Conservation (phyloP, 2,113 vertebrate genomes). For the Lycocorax pyrrhopterus region DNA sequence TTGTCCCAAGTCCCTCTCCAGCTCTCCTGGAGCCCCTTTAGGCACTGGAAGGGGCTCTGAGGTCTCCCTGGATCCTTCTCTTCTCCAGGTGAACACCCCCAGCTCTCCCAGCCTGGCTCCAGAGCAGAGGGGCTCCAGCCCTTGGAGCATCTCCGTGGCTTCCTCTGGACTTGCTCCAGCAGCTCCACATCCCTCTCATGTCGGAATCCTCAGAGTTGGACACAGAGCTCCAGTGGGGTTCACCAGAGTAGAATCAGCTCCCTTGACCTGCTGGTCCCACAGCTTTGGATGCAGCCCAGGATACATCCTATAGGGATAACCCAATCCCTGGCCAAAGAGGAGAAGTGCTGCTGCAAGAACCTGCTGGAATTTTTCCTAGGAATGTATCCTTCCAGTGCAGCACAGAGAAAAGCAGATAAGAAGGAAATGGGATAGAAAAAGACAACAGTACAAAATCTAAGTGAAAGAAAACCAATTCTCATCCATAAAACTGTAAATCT, state of each 20-base stretch:
- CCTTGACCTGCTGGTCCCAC: background rate
- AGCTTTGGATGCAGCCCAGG: background rate
- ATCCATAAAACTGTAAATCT: background rate
- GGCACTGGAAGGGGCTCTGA: background rate
- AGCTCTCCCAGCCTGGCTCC: background rate
- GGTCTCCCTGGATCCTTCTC: background rate
- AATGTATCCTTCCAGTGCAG: background rate
- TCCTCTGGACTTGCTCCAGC: background rate
- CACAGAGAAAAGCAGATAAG: background rate
- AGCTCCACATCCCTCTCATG: background rate
- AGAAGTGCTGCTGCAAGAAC: background rate
- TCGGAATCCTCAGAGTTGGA: background rate
- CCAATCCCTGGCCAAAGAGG: background rate
- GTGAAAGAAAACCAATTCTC: background rate
- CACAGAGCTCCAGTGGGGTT: background rate
- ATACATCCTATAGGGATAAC: background rate
- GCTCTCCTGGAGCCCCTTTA: background rate
- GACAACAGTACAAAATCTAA: background rate
- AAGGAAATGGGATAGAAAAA: background rate
- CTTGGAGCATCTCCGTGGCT: rapidly evolving
- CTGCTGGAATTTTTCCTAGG: background rate
- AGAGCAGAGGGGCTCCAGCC: background rate
- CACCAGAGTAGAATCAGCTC: background rate
- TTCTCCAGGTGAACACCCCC: background rate
- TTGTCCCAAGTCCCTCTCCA: background rate